These are phyloP conservation scores for Myanophis thanlyinensis DNA, from an alignment of 2,113 vertebrate species.

Conservation along the genomic window DNA sequence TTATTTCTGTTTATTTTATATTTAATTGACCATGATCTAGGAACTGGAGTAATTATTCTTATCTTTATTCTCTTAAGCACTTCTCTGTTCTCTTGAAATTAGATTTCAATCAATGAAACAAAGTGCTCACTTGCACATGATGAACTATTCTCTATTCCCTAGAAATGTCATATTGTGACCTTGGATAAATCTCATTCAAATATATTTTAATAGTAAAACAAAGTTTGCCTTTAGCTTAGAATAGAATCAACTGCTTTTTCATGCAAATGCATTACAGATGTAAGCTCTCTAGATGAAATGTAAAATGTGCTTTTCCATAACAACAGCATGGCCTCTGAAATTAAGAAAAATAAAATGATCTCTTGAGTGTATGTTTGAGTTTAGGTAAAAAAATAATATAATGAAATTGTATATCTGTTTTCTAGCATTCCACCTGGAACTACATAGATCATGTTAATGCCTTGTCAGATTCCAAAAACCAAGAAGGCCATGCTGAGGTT, in stretches of 20 bases:
- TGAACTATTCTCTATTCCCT: constrained; percentile 27
- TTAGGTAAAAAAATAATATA: background rate
- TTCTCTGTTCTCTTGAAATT: constrained; percentile 30
- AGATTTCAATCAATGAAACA: constrained; percentile 49
- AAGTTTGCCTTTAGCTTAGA: background rate
- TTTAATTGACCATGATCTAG: constrained; percentile 51
- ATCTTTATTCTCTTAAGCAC: constrained; percentile 50
- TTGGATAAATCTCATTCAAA: constrained; percentile 36
- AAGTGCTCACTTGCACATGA: background rate
- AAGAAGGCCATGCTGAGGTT: background rate
- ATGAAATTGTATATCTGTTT: constrained; percentile 1
- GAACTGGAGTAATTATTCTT: constrained; percentile 58
- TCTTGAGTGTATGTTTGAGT: background rate
- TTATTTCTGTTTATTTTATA: constrained; percentile 54
- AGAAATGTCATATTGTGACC: background rate
- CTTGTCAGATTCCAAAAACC: background rate
- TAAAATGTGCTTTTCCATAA: constrained; percentile 19
- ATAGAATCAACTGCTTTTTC: constrained; percentile 10
- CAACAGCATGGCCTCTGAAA: background rate
- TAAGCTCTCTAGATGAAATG: constrained; percentile 21
- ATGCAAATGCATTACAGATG: background rate
- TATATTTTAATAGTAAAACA: constrained; percentile 28
- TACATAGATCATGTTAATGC: constrained; percentile 27
- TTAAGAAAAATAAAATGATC: constrained; percentile 25
- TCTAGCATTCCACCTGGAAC: background rate